Conservation (phyloP, 2,797 vertebrate genomes). For the Parambassis ranga region DNA sequence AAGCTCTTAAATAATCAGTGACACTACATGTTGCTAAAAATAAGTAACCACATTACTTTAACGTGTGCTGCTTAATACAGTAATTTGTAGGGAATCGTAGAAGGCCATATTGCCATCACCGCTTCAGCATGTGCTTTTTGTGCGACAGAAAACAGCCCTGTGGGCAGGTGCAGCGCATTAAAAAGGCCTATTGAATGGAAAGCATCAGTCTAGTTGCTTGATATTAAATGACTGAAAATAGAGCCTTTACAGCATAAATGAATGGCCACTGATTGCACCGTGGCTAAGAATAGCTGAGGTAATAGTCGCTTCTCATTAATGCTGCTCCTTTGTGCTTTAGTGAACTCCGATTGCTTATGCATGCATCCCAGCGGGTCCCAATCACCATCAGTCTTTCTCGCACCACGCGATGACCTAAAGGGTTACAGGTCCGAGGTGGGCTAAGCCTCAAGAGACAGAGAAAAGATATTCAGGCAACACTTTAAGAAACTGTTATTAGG, state of each 20-base stretch:
- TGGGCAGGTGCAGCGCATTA: neutral
- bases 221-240: slow-evolving; percentile 17
- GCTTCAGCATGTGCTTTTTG: neutral
- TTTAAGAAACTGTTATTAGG: too few relatives aligned
- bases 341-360: slow-evolving; percentile 35
- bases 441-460: neutral
- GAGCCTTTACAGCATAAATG: slow-evolving; percentile 7
- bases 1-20: too few relatives aligned
- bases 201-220: neutral
- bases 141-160: neutral
- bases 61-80: neutral
- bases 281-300: slow-evolving; percentile 7
- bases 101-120: neutral
- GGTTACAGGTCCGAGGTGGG: neutral
- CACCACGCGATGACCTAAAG: neutral
- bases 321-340: slow-evolving; percentile 3
- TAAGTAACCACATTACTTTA: neutral
- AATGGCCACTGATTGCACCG: slow-evolving; percentile 48
- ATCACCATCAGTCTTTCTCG: neutral
- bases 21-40: too few relatives aligned
- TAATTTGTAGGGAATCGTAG: neutral
- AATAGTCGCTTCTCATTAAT: slow-evolving; percentile 11
- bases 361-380: slow-evolving; percentile 5
- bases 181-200: neutral
- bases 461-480: too few relatives aligned